Evolutionary conservation across 2,797 vertebrate genomes (phyloP), one percentile per base, ranked within the genome.

Genomic region (Neopelma chrysocephalum): DNA sequence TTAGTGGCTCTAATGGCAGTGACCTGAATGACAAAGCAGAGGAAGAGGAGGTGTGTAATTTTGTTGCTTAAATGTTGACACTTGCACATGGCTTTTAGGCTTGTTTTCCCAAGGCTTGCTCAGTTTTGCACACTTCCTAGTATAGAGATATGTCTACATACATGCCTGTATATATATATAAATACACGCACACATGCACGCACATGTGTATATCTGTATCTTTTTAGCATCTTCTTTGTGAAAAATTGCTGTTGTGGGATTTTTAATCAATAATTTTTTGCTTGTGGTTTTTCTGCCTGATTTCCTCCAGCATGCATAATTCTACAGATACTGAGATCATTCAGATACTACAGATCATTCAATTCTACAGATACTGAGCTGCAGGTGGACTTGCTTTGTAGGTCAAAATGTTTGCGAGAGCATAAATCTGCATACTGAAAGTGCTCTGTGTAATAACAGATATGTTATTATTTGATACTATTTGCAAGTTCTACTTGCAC

Each of bases 31-130:
- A 97, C 94, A 94, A 97, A 97, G 91, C 98, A 98, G 98, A 98
- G 97, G 98, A 98, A 90, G 98, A 98, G 95, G 98, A 99, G 97
- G 98, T 98, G 98, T 99, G 98, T 94, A 98, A 98, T 93, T 98
- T 98, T 42, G 97, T 98, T 70, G 97, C 98, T 78, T 98, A 97
- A 98, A 88, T 85, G 75, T 83, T 93, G 76, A 62, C 80, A 88
- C 71, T 91, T 78, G 75, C 89, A 64, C 58, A 21, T 93, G 95
- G 96, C 79, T 75, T 92, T 92, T 72, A 65, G 45, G 78, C 89
- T 94, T 65, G 65, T 57, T 64, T 77, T 66, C 80, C 45, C 18
- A 10, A 86, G 64, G 45, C 71, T 51, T 69, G 62, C 73, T 97
- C 90, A 80, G 36, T 94, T 91, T 96, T 94, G 40, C 50, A 70